Evolutionary conservation across 2,113 vertebrate genomes (phyloP).

Genomic region (Dasyprocta punctata): DNA sequence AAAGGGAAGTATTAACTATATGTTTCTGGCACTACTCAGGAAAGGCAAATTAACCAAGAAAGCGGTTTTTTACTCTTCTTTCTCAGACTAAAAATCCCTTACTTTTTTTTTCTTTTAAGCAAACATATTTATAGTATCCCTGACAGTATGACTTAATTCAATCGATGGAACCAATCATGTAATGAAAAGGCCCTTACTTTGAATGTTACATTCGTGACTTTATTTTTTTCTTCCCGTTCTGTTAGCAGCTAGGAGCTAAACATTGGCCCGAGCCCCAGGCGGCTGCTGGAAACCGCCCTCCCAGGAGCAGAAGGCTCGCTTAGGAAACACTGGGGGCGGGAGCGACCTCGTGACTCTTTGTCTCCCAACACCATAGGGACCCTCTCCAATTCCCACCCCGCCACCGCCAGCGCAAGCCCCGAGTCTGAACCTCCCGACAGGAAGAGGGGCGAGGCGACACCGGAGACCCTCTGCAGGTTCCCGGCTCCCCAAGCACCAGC

Average conservation of each 20-base stretch:
- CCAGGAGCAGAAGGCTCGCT: conserved; percentile 25
- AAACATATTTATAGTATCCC: no score
- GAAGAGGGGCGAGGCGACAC: background rate
- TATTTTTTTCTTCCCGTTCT: conserved; percentile 63
- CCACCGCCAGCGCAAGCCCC: background rate
- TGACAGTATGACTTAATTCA: no score
- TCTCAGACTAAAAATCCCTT: conserved; percentile 50
- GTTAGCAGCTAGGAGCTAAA: conserved; percentile 65
- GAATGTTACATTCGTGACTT: conserved; percentile 41
- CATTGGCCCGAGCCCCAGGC: conserved; percentile 58
- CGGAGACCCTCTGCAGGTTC: accelerated
- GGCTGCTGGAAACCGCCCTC: conserved; percentile 62
- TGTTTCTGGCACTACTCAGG: background rate
- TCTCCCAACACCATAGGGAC: background rate
- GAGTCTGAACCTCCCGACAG: background rate
- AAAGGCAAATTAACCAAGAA: background rate
- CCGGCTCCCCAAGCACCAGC: accelerated
- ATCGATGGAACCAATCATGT: no score
- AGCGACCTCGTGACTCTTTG: background rate
- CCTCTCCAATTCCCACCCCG: background rate
- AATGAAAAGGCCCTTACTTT: conserved; percentile 21
- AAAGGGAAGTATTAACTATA: background rate
- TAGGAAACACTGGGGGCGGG: conserved; percentile 8
- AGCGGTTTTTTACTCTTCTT: background rate
- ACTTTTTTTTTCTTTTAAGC: background rate